These are phyloP conservation scores for Girardinichthys multiradiatus DNA, from an alignment of 2,113 vertebrate species.

Conservation along the genomic window DNA sequence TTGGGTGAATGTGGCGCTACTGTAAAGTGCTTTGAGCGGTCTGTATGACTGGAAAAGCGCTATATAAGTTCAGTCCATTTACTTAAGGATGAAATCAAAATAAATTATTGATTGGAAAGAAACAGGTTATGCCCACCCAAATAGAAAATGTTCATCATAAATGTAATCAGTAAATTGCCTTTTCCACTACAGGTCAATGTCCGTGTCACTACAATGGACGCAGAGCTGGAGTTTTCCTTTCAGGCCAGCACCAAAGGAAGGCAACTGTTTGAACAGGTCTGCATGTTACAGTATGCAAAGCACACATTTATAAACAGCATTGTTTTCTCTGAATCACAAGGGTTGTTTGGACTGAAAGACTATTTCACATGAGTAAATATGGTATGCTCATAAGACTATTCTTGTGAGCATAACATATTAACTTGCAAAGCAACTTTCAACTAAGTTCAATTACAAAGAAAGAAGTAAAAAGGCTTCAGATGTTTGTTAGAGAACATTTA, in stretches of 20 bases:
- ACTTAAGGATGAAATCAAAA: not conserved
- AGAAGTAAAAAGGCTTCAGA: not conserved
- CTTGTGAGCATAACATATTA: no score
- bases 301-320: not conserved
- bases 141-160: not conserved
- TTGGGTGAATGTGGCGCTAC: no score
- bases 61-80: no score
- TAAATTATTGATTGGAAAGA: not conserved
- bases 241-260: slow-evolving; percentile 92
- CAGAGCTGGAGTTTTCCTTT: slow-evolving; percentile 98
- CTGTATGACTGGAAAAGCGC: no score
- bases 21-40: no score
- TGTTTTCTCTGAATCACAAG: not conserved
- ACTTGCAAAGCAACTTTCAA: not conserved
- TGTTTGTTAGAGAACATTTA: no score
- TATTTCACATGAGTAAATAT: no score
- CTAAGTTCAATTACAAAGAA: not conserved
- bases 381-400: no score
- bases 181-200: slow-evolving; percentile 88
- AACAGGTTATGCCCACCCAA: not conserved
- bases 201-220: slow-evolving; percentile 95
- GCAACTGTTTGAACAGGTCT: slow-evolving; percentile 96
- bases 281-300: slow-evolving; percentile 30
- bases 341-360: not conserved
- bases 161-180: not conserved